Conservation (phyloP, 1,140 invertebrate genomes). For the Nymphalis io region DNA sequence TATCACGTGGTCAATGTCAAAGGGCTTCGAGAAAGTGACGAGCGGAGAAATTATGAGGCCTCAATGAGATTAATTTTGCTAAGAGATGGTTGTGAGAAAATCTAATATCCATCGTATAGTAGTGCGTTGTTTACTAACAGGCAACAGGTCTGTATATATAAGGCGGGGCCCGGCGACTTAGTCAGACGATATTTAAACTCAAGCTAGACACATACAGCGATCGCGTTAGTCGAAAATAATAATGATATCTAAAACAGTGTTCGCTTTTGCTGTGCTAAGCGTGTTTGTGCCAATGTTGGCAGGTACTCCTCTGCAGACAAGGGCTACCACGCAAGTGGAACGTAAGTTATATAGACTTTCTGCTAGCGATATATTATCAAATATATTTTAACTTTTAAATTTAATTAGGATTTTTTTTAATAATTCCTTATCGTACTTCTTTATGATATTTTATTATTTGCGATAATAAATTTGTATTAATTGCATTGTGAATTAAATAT, state of each 20-base stretch:
- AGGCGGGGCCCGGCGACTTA: neutral
- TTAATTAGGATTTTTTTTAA: neutral
- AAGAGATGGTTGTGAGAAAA: conserved; percentile 10
- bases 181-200: conserved; percentile 39
- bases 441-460: too few relatives aligned
- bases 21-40: conserved; percentile 21
- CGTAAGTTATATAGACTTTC: conserved; percentile 19
- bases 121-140: conserved; percentile 26
- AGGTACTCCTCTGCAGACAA: conserved; percentile 24
- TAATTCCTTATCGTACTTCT: too few relatives aligned
- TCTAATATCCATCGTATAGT: neutral
- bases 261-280: conserved; percentile 34
- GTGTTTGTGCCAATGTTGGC: conserved; percentile 22
- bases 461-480: neutral
- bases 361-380: conserved; percentile 4
- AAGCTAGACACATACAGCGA: conserved; percentile 12
- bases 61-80: conserved; percentile 7
- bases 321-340: conserved; percentile 21
- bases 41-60: neutral
- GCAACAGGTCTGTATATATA: conserved; percentile 27
- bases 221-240: conserved; percentile 10
- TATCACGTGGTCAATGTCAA: conserved; percentile 4
- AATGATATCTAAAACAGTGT: conserved; percentile 43
- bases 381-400: neutral
- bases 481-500: conserved; percentile 2